phyloP scores from a whole-genome alignment of 1,140 invertebrate genomes.

The Ericerus pela region DNA sequence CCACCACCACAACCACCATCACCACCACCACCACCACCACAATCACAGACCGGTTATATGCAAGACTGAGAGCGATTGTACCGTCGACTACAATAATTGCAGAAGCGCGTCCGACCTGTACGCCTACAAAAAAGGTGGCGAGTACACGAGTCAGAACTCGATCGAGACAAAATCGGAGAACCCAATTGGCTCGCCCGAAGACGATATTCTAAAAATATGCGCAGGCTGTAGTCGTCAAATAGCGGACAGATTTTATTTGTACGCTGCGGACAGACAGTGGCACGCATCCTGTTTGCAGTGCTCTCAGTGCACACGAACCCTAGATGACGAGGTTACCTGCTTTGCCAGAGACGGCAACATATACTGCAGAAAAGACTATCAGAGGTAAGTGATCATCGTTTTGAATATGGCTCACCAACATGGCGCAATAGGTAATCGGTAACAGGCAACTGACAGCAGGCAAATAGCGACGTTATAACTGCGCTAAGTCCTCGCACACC shows the following conservation, averaged over 20 bases:
- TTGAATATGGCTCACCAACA: no score
- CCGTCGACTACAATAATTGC: background rate
- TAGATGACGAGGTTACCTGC: constrained; percentile 83
- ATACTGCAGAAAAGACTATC: constrained; percentile 95
- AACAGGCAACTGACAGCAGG: no score
- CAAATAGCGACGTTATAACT: no score
- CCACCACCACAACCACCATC: background rate
- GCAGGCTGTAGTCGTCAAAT: constrained; percentile 73
- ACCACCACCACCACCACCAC: background rate
- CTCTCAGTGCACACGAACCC: constrained; percentile 71
- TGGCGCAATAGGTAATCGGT: no score
- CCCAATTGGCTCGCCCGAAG: background rate
- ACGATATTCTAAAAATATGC: constrained; percentile 39
- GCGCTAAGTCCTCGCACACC: no score
- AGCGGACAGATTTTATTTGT: constrained; percentile 76
- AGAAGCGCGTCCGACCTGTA: constrained; percentile 27
- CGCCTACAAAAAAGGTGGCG: constrained; percentile 18
- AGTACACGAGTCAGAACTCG: constrained; percentile 24
- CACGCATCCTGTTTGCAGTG: constrained; percentile 83
- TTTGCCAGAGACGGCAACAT: constrained; percentile 87
- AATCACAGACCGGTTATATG: background rate
- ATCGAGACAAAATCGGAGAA: background rate
- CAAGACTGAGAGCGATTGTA: background rate
- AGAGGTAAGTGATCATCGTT: constrained; percentile 61
- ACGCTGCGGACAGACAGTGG: constrained; percentile 77